Evolutionary conservation across 2,888 invertebrate genomes (phyloP), one percentile per base, ranked within the genome.

Genomic region (Poecilus cupreus): DNA sequence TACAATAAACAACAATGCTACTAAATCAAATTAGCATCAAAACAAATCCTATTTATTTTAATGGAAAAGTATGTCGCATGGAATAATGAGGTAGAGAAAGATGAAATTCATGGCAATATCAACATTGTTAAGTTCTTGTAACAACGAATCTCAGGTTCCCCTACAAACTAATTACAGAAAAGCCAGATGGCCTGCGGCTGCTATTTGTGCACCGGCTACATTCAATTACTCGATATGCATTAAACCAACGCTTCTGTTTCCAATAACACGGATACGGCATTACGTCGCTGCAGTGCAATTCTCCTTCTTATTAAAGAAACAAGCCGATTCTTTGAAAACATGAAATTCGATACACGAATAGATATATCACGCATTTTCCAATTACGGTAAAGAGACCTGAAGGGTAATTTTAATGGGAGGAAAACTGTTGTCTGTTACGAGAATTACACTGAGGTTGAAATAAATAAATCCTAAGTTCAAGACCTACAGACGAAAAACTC

Each of bases 171-270:
- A 77, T 77, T 77, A 60, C 57, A 77, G 57, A 16, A 57, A 76
- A 32, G 16, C 51, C 57, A 77, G 43, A 39, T 77, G 72, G 22
- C 72, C 72, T 20, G 22, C 39, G 57, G 32, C 60, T 22, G 39
- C 26, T 60, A 39, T 18, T 57, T 77, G 60, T 77, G 16, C 54
- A 76, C 18, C 54, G 13, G 37, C 26, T 54, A 32, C 39, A 77
- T 77, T 54, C 60, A 77, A 77, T 77, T 77, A 77, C 13, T 13
- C 60, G 20, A 13, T 57, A 32, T 57, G 76, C 76, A 77, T 77
- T 57, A 43, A 77, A 60, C 39, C 39, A 57, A 57, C 16, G 39
- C 54, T 57, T 32, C 8, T 68, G 60, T 57, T 77, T 77, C 60
- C 76, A 77, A 77, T 77, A 77, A 77, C 60, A 77, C 43, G 57